Base-by-base conservation (phyloP, 1,140 invertebrate species). In the Tribolium castaneum region DNA sequence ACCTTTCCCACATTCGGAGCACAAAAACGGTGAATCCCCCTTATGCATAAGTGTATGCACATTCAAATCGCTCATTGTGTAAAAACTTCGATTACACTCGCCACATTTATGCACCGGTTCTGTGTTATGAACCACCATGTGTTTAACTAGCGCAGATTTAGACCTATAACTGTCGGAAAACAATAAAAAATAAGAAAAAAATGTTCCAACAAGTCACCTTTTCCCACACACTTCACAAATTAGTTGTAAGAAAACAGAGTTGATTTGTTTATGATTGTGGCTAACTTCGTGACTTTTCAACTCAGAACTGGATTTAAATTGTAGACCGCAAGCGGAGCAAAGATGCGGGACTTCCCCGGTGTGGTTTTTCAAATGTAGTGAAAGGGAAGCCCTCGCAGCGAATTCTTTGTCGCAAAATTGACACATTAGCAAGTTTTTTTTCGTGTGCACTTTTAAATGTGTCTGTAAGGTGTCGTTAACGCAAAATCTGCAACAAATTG, bases 341-440 rank as follows among this genome's bases (percentile, higher is more conserved):
- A 66, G 34, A 13, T 35, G 12, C n/a, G 59, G 59, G 3, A 5
- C 19, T 35, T 66, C 59, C 4, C 59, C 59, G 5, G 30, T 35
- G 30, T 66, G 59, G 13, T 35, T 39, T 66, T 14, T 34, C 19
- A 66, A 66, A 14, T 66, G 59, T 5, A 66, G 12, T 2, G 25
- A 30, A 2, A 66, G 30, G 6, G 59, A 66, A 4, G 59, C 30
- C 12, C 30, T 16, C 4, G 59, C 59, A 6, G 59, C 59, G 12
- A 66, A 66, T 13, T 14, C 1, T 12, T 75, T 73, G 0, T 78
- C 51, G 19, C 79, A 80, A 9, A 75, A 35, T 14, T 54, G 14
- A 52, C 79, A 80, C 25, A 54, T 71, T 12, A 78, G 75, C 7
- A 76, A 73, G 50, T 78, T 78, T 51, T 77, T 62, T 12, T 73